These are phyloP conservation scores for Lypha dubia DNA, from an alignment of 2,888 invertebrate species.

Conservation along the genomic window DNA sequence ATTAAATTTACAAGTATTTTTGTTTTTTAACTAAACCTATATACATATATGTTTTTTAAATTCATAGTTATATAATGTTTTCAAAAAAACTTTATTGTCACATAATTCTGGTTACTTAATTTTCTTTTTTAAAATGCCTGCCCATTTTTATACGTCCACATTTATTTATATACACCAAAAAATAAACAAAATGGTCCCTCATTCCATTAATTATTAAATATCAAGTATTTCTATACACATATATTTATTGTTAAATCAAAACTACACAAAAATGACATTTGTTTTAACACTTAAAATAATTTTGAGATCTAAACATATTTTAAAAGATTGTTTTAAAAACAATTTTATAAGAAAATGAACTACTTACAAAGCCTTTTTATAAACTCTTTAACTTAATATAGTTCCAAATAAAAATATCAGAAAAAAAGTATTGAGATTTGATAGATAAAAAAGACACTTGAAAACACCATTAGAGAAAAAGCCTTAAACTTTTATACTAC, in stretches of 20 bases:
- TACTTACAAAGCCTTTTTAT: constrained; percentile 50
- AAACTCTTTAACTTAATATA: constrained; percentile 22
- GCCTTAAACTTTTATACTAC: constrained; percentile 35
- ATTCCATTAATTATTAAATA: constrained; percentile 46
- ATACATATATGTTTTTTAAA: constrained; percentile 15
- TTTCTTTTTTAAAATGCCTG: constrained; percentile 30
- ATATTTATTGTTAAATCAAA: constrained; percentile 8
- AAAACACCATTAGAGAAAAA: constrained; percentile 31
- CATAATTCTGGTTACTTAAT: constrained; percentile 55
- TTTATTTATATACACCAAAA: constrained; percentile 11
- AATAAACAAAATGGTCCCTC: constrained; percentile 37
- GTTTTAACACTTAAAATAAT: constrained; percentile 32
- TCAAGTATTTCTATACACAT: constrained; percentile 22
- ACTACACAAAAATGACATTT: constrained; percentile 25
- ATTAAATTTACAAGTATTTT: constrained; percentile 58
- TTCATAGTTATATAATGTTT: constrained; percentile 35
- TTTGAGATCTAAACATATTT: constrained; percentile 37
- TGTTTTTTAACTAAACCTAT: constrained; percentile 20
- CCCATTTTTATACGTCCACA: constrained; percentile 33
- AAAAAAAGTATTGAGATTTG: constrained; percentile 50
- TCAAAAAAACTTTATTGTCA: constrained; percentile 4
- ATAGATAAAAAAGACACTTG: constrained; percentile 33
- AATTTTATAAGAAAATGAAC: constrained; percentile 36
- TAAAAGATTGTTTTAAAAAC: constrained; percentile 60
- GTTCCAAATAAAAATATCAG: constrained; percentile 30